A percentile compares a stretch with the other conserved stretches of the same genome.
phyloP scores from a whole-genome alignment of 2,888 invertebrate species.

The Aphidoletes aphidimyza region DNA sequence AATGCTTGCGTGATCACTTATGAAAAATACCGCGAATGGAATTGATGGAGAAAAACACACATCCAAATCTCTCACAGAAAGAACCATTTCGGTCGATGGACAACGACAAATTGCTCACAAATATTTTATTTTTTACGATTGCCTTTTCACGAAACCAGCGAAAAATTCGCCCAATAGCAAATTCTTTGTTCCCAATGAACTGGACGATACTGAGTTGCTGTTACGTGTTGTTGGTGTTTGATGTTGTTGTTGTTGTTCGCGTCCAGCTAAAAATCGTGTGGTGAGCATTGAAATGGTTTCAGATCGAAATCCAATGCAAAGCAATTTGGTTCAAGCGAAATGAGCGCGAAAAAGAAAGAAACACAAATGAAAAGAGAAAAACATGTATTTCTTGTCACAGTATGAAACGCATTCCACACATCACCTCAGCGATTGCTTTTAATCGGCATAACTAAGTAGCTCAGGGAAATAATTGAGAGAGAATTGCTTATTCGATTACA shows the following conservation, averaged over 20 bases:
- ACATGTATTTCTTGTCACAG: constrained; percentile 37
- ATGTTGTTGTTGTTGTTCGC: neutral
- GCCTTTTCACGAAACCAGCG: constrained; percentile 19
- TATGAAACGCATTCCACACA: constrained; percentile 51
- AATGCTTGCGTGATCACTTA: too few relatives aligned
- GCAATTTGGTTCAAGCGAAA: neutral
- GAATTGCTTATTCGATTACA: too few relatives aligned
- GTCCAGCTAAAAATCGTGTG: neutral
- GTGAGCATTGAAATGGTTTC: neutral
- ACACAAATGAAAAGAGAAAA: neutral
- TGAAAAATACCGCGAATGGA: neutral
- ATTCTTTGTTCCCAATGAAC: constrained; percentile 13
- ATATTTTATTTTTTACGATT: constrained; percentile 41
- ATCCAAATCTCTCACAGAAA: constrained; percentile 25
- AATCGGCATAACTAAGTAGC: constrained; percentile 51
- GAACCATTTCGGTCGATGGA: constrained; percentile 25
- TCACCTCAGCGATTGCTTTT: constrained; percentile 45
- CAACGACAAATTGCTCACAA: constrained; percentile 45
- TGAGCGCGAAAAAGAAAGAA: neutral
- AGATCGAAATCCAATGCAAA: neutral
- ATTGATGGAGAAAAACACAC: neutral
- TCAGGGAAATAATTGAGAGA: constrained; percentile 49
- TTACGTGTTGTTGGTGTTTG: too few relatives aligned
- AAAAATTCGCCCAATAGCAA: constrained; percentile 49
- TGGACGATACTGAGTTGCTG: neutral